Evolutionary conservation across 2,888 invertebrate species (phyloP).

Genomic region (Leucophenga montana): DNA sequence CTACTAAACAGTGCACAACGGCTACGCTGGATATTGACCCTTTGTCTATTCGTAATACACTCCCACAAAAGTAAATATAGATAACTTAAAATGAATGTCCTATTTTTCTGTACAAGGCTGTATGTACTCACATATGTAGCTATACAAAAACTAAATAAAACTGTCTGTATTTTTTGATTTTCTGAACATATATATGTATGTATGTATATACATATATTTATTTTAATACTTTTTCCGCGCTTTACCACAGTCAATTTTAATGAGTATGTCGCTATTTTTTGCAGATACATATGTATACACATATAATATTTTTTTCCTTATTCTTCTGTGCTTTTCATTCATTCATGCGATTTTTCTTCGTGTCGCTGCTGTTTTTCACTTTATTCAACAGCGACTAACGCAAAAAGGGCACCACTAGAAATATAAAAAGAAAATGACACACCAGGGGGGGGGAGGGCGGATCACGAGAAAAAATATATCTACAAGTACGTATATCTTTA

Average conservation of each 20-base stretch:
- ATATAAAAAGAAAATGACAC: not conserved
- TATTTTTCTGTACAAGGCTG: too few relatives aligned
- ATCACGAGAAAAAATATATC: too few relatives aligned
- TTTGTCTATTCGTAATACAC: too few relatives aligned
- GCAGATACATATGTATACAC: slow-evolving; percentile 11
- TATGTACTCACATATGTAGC: too few relatives aligned
- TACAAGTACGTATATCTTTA: too few relatives aligned
- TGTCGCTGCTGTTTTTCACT: slow-evolving; percentile 13
- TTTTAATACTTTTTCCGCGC: not conserved
- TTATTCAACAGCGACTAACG: not conserved
- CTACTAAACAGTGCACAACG: too few relatives aligned
- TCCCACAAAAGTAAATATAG: too few relatives aligned
- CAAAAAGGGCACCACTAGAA: slow-evolving; percentile 12
- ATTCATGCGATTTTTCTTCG: slow-evolving; percentile 47
- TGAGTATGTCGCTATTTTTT: slow-evolving; percentile 15
- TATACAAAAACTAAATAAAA: too few relatives aligned
- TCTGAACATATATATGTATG: not conserved
- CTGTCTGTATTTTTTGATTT: not conserved
- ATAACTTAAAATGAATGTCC: too few relatives aligned
- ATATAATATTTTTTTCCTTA: slow-evolving; percentile 44
- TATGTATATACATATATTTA: not conserved
- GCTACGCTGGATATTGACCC: too few relatives aligned
- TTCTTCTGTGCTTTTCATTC: slow-evolving; percentile 15
- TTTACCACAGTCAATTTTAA: not conserved
- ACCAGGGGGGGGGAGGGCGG: too few relatives aligned